A percentile compares a stretch with the other conserved stretches of the same genome.
phyloP scores from a whole-genome alignment of 1,140 invertebrate species.

The Drosophila aff. region DNA sequence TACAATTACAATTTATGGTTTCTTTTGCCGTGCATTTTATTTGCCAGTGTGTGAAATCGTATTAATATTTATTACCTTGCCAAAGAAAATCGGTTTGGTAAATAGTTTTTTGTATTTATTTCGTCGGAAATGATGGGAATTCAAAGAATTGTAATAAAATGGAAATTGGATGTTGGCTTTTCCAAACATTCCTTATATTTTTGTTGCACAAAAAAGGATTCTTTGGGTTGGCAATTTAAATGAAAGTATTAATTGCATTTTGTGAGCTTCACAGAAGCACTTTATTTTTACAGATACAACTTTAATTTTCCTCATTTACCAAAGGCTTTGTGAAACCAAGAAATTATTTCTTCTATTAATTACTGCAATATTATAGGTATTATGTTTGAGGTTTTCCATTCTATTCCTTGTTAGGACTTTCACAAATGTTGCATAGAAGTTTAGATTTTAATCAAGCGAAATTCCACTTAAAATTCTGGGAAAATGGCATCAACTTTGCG shows the following conservation, averaged over 20 bases:
- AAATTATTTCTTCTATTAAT: neutral
- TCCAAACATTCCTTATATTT: neutral
- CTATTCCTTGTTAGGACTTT: neutral
- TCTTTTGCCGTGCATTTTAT: neutral
- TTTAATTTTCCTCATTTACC: neutral
- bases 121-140: neutral
- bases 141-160: neutral
- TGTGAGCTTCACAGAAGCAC: neutral
- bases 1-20: constrained; percentile 5
- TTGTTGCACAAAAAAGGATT: neutral
- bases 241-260: neutral
- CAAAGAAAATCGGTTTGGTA: neutral
- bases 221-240: constrained; percentile 1
- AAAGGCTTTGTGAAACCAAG: neutral
- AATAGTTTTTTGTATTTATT: constrained; percentile 11
- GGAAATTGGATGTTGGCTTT: neutral
- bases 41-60: neutral
- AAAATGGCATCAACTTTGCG: constrained; percentile 13
- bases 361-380: too few relatives aligned
- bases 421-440: constrained; percentile 11
- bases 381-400: neutral
- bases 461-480: constrained; percentile 38
- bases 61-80: constrained; percentile 2
- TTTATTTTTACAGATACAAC: neutral
- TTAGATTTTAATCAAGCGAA: constrained; percentile 45